Evolutionary conservation across 1,140 invertebrate species (phyloP), one percentile per base, ranked within the genome.

Genomic region (Neelides sp.): DNA sequence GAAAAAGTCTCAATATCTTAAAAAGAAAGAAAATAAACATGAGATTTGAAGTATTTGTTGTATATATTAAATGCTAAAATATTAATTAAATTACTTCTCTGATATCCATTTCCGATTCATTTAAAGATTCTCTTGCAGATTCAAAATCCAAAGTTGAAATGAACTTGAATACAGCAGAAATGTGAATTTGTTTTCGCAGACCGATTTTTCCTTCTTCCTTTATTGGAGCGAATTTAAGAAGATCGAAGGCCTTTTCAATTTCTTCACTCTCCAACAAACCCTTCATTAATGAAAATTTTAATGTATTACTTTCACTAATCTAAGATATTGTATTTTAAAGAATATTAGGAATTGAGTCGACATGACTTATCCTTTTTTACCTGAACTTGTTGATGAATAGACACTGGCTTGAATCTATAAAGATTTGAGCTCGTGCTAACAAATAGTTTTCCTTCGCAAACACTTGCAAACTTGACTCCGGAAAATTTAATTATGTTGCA

Each of bases 381-480:
- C 24, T 61, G 54, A 44, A 61, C 51, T 52, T 61, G 58, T 13
- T 61, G 49, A 13, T 55, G 43, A 8, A 61, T 46, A 17, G 58
- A 57, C 1, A 61, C 41, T 1, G 54, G 49, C 15, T 44, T 50
- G 24, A 61, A 51, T 17, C 48, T 44, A 42, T 55, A 61, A 0
- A 61, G 34, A 39, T 47, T 54, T 46, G 44, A 27, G 4, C 48
- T 35, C n/a, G 52, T 57, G 10, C 52, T 52, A 5, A 52, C 51
- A 32, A 57, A 61, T 30, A 57, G 36, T 35, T 61, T 61, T 13
- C 58, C 58, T 50, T 61, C 58, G 20, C 32, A 50, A 17, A 57
- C 20, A 7, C 52, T 24, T 5, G 57, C 32, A 23, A 51, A 61
- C 40, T 53, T 57, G 10, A 49, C 46, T 2, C 51, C 39, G 2